phyloP scores from a whole-genome alignment of 1,140 invertebrate genomes.

The Coelopa frigida region DNA sequence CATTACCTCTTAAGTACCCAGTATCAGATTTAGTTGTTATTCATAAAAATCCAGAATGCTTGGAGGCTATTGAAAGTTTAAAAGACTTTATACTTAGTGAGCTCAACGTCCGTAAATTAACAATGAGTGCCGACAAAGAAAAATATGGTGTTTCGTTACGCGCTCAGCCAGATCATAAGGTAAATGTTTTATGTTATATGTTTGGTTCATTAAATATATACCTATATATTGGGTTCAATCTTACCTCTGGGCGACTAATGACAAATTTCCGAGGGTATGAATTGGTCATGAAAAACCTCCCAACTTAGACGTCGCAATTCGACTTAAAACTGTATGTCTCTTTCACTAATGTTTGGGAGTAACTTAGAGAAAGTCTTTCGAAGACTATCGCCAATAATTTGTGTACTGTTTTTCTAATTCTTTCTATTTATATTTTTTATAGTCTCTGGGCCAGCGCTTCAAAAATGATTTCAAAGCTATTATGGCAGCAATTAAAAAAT shows the following conservation, averaged over 20 bases:
- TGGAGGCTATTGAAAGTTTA: constrained; percentile 76
- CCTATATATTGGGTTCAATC: not conserved
- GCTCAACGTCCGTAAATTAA: constrained; percentile 86
- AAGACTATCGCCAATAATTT: too few species aligned
- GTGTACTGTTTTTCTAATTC: not conserved
- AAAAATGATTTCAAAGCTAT: constrained; percentile 88
- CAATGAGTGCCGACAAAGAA: constrained; percentile 82
- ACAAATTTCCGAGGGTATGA: not conserved
- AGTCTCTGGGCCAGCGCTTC: constrained; percentile 72
- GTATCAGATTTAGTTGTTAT: constrained; percentile 93
- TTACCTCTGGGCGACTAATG: not conserved
- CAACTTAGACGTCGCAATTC: not conserved
- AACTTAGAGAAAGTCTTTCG: constrained; percentile 1
- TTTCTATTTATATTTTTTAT: constrained; percentile 49
- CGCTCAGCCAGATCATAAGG: constrained; percentile 86
- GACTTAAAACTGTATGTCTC: not conserved
- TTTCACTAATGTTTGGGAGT: not conserved
- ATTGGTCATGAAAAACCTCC: not conserved
- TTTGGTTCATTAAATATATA: not conserved
- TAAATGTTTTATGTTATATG: constrained; percentile 17
- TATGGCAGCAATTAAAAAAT: constrained; percentile 69
- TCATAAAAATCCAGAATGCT: constrained; percentile 69
- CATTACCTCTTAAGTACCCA: constrained; percentile 93
- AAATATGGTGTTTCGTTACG: constrained; percentile 88
- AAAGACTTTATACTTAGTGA: constrained; percentile 88